Base-by-base conservation (phyloP, 2,113 vertebrate species). In the Larimichthys crocea region DNA sequence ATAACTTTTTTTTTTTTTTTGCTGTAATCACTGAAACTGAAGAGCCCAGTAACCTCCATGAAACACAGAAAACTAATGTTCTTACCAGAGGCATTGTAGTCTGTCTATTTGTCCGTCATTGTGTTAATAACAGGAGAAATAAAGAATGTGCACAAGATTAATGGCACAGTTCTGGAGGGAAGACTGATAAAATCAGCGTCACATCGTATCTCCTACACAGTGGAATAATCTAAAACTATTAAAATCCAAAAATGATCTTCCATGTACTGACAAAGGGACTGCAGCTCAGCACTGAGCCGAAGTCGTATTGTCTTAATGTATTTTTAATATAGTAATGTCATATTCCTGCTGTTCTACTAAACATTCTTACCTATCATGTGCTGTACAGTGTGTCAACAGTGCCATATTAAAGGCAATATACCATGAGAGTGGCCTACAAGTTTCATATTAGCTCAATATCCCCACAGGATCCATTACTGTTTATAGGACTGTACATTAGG, bases 401-500 rank as follows among this genome's bases (percentile, higher is more conserved):
- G 57, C 48, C 75, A 92, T 88, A 92, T 90, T 90, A 92, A 89
- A 92, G 83, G 88, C 83, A 91, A 88, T 91, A 91, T 86, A 88
- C 64, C 85, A 90, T 57, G 71, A 78, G 79, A 88, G 84, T 26
- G 79, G 74, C 62, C 73, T 49, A 66, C 76, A 69, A 76, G 83
- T 91, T 88, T 92, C 85, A 87, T 90, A 88, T 93, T 56, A 80
- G 80, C 77, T 52, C 72, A 70, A 24, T 61, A 82, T 82, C 78
- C 93, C 90, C 91, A 44, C 56, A 57, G 87, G 92, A 87, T 82
- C 79, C 86, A 93, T 92, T 86, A 87, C 12, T 11, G 86, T 91
- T 93, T 90, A 92, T 90, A 77, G 69, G 74, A 55, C 85, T 88
- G 85, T 89, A 92, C 91, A 91, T 92, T 93, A 93, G 85, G 85